phyloP scores from a whole-genome alignment of 2,888 invertebrate species.

The Trisateles emortualis region DNA sequence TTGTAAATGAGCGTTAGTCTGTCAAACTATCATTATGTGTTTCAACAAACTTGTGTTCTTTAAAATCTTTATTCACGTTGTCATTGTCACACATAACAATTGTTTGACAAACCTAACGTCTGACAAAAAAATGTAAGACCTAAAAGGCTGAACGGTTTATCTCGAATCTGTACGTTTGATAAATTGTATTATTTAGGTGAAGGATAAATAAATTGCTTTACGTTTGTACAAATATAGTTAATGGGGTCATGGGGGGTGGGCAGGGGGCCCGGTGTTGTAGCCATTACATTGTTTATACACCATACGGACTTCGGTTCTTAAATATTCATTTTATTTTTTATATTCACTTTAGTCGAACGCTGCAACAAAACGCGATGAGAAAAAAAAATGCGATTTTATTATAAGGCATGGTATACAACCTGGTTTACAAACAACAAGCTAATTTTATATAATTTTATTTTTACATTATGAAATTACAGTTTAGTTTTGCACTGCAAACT shows the following conservation, averaged over 20 bases:
- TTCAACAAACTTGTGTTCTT: constrained; percentile 25
- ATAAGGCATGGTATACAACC: background rate
- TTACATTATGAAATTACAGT: too few species aligned
- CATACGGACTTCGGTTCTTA: constrained; percentile 34
- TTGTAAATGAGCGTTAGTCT: constrained; percentile 18
- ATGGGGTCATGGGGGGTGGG: constrained; percentile 12
- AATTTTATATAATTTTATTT: too few species aligned
- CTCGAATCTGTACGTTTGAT: constrained; percentile 45
- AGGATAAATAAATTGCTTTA: constrained; percentile 40
- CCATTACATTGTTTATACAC: constrained; percentile 42
- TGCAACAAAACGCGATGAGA: constrained; percentile 19
- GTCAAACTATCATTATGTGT: constrained; percentile 18
- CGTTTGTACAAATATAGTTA: constrained; percentile 48
- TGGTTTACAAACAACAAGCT: too few species aligned
- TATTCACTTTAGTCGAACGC: constrained; percentile 39
- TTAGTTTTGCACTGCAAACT: too few species aligned
- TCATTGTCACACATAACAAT: constrained; percentile 11
- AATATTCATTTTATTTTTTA: constrained; percentile 38
- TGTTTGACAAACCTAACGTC: constrained; percentile 13
- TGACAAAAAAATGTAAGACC: constrained; percentile 22
- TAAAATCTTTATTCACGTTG: constrained; percentile 36
- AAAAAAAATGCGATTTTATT: constrained; percentile 6
- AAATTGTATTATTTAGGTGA: constrained; percentile 46
- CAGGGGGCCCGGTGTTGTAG: constrained; percentile 26
- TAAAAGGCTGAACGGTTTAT: constrained; percentile 48